Evolutionary conservation across 2,888 invertebrate genomes (phyloP).

Genomic region (Octonoba sinensis): DNA sequence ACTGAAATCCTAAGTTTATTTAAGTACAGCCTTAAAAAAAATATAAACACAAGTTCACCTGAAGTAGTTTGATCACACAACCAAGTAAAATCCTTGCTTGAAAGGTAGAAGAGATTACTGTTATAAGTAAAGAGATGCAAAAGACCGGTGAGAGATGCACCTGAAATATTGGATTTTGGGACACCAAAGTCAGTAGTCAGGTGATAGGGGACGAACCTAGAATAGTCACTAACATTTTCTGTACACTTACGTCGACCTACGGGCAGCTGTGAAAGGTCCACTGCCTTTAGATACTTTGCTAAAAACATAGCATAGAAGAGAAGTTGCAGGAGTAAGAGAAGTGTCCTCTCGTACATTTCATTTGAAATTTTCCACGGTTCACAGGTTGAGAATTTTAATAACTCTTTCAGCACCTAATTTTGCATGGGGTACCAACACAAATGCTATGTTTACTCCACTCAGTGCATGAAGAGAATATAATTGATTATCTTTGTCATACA

Average conservation of each 20-base stretch:
- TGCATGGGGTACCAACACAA: slow-evolving; percentile 31
- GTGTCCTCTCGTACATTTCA: slow-evolving; percentile 49
- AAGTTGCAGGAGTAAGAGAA: slow-evolving; percentile 58
- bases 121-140: slow-evolving; percentile 35
- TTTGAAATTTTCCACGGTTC: slow-evolving; percentile 15
- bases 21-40: no score
- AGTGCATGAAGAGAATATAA: slow-evolving; percentile 21
- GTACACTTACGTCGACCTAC: slow-evolving; percentile 61
- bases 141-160: slow-evolving; percentile 48
- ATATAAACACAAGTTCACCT: no score
- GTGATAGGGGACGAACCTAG: slow-evolving; percentile 47
- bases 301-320: slow-evolving; percentile 63
- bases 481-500: slow-evolving; percentile 49
- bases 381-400: slow-evolving; percentile 6
- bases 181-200: slow-evolving; percentile 48
- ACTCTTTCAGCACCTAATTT: slow-evolving; percentile 19
- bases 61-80: no score
- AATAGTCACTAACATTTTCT: slow-evolving; percentile 61
- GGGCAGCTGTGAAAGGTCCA: slow-evolving; percentile 37
- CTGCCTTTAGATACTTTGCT: slow-evolving; percentile 48
- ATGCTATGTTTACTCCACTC: slow-evolving; percentile 9
- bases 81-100: no score
- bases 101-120: no score
- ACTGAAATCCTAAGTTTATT: no score
- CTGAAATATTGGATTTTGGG: slow-evolving; percentile 43